Conservation (phyloP, 1,140 invertebrate species). For the Xylocopa sonorina region DNA sequence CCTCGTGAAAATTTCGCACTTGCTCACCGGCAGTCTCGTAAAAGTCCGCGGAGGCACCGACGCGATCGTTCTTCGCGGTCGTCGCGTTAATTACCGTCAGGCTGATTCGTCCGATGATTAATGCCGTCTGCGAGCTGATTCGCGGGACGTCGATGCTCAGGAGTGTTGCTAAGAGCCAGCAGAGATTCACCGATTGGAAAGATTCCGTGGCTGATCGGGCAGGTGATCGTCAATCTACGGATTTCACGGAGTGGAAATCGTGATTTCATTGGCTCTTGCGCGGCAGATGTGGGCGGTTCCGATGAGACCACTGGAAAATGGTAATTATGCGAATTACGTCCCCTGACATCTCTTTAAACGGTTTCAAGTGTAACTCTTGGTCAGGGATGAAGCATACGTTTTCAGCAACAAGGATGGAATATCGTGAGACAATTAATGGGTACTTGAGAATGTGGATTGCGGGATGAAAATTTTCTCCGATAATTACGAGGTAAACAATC, state of each 20-base stretch:
- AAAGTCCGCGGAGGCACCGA: not conserved
- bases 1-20: not conserved
- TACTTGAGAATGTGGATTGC: no score
- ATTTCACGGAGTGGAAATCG: conserved; percentile 1
- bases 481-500: not conserved
- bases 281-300: not conserved
- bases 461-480: no score
- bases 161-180: not conserved
- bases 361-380: no score
- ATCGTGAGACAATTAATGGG: no score
- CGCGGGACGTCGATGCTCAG: not conserved
- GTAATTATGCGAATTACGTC: not conserved
- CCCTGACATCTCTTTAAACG: fast-evolving
- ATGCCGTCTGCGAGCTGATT: conserved; percentile 24
- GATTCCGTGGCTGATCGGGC: not conserved
- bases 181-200: no score
- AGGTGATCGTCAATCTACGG: not conserved
- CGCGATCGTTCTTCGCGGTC: not conserved
- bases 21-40: not conserved
- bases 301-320: not conserved
- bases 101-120: conserved; percentile 42
- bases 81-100: conserved; percentile 32
- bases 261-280: not conserved
- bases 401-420: no score
- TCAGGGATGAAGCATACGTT: no score